Evolutionary conservation across 2,113 vertebrate species (phyloP), one percentile per base, ranked within the genome.

Genomic region (Cottus gobio): DNA sequence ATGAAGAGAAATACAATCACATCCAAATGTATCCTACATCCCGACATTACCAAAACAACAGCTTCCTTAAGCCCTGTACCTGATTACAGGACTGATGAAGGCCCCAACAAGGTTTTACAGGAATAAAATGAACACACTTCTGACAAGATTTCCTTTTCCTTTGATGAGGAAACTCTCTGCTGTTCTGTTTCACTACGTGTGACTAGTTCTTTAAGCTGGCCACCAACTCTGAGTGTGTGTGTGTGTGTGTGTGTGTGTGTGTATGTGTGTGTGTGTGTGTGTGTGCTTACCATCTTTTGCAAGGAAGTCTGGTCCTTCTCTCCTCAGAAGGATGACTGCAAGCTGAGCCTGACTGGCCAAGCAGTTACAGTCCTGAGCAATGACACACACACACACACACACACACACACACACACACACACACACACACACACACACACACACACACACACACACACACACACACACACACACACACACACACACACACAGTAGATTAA

Each of bases 291-390:
- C 97, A 80, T 99, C 97, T 87, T 89, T 96, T n/a, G 94, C 93
- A 39, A 98, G 95, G 77, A 97, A 98, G 89, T 96, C 86, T 1
- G 96, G 94, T 24, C 98, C 97, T 91, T 99, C 97, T 87, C 96
- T 96, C 91, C 95, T 96, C 20, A 98, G 92, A 10, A 99, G 89
- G 79, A 99, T 89, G 62, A 94, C 94, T 0, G 96, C 94, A 57
- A 99, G 96, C 66, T 98, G 95, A 22, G 95, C 96, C 93, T 99
- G 96, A 85, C 97, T 97, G 77, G 96, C 96, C 50, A 99, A 92
- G 81, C 97, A 98, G 85, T 72, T 94, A 58, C 95, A 97, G 80
- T 98, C 97, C 98, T 99, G 85, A 39, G 24, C 8, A 73, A 50
- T n/a, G 5, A 83, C 24, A 39, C n/a, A 65, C 7, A 58, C n/a